Conservation (phyloP, 2,113 vertebrate species). For the Arvicanthis niloticus region DNA sequence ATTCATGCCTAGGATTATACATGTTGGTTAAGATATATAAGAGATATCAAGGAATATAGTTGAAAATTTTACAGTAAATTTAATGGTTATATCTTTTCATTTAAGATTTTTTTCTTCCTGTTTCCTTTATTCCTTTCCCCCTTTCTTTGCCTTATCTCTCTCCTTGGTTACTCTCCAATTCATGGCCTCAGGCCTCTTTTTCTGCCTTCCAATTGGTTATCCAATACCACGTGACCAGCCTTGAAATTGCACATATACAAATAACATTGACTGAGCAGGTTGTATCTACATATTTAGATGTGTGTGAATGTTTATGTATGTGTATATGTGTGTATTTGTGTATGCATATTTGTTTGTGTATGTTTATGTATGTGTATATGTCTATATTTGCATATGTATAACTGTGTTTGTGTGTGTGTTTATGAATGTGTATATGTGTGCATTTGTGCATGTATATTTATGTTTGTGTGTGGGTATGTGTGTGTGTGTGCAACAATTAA, state of each 20-base stretch:
- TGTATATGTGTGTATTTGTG: too few relatives aligned
- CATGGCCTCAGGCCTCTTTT: neutral
- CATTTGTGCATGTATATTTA: too few relatives aligned
- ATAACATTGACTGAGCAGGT: neutral
- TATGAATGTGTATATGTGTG: too few relatives aligned
- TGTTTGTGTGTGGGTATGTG: too few relatives aligned
- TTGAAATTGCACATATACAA: neutral
- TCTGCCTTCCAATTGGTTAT: neutral
- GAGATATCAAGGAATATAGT: neutral
- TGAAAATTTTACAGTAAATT: neutral
- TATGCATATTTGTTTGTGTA: too few relatives aligned
- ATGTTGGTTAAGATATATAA: neutral
- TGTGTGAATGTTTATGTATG: too few relatives aligned
- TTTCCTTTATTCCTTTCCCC: neutral
- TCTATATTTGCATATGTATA: too few relatives aligned
- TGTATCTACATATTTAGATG: neutral
- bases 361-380: too few relatives aligned
- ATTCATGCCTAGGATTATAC: neutral
- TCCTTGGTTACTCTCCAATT: neutral
- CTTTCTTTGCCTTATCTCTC: neutral
- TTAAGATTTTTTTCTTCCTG: neutral
- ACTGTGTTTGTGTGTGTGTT: too few relatives aligned
- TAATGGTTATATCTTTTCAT: neutral
- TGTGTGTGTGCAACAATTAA: neutral
- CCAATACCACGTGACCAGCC: neutral